Evolutionary conservation across 2,797 vertebrate species (phyloP).

Genomic region (Halcyon smyrnensis): DNA sequence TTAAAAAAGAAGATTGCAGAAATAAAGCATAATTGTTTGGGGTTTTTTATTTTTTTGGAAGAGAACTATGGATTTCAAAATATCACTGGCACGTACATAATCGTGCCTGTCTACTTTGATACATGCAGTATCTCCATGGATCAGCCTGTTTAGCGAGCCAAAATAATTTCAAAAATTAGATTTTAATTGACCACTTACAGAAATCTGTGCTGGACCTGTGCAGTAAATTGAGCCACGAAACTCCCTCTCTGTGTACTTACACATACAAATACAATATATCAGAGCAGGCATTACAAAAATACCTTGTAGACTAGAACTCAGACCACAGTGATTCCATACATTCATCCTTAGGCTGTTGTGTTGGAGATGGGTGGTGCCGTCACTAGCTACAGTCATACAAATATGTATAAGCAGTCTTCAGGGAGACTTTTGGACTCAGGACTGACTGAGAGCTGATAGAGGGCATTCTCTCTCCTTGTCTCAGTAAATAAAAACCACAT

Average conservation of each 20-base stretch:
- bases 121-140: neutral
- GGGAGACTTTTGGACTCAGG: neutral
- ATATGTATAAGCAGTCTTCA: neutral
- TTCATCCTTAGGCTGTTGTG: neutral
- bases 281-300: neutral
- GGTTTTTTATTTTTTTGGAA: neutral
- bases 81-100: neutral
- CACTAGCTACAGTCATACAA: neutral
- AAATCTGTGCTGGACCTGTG: neutral
- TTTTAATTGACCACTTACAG: neutral
- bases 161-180: neutral
- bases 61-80: neutral
- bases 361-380: neutral
- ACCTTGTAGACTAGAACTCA: neutral
- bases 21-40: neutral
- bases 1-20: neutral
- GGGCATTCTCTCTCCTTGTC: neutral
- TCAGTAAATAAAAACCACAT: neutral
- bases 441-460: neutral
- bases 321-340: neutral
- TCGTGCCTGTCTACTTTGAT: neutral
- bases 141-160: neutral
- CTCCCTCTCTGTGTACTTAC: neutral
- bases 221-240: neutral
- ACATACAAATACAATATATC: neutral